Percentiles rank a stretch among this genome's conserved stretches.
Evolutionary conservation across 2,888 invertebrate species (phyloP).

Genomic region (Phrixothrix hirtus): DNA sequence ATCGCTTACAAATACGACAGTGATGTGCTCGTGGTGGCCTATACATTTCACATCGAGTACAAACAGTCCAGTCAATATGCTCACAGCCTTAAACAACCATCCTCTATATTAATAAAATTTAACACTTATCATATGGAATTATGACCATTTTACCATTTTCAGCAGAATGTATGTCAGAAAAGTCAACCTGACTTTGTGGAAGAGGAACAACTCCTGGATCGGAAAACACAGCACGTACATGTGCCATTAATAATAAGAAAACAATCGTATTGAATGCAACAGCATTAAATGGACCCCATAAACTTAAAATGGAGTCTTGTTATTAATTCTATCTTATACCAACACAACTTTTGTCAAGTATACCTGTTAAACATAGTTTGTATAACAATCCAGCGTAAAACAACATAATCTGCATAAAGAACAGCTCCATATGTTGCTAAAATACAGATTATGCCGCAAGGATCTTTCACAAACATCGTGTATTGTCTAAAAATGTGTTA

Average conservation of each 20-base stretch:
- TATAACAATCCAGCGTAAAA: conserved; percentile 79
- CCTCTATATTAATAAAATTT: no score
- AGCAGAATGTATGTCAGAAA: conserved; percentile 76
- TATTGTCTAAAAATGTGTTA: no score
- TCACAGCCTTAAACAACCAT: conserved; percentile 57
- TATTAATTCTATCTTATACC: no score
- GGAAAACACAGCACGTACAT: conserved; percentile 83
- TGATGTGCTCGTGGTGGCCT: conserved; percentile 85
- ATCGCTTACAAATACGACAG: conserved; percentile 83
- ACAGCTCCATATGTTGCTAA: conserved; percentile 78
- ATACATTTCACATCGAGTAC: conserved; percentile 79
- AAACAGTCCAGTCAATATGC: conserved; percentile 76
- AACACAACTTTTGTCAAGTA: no score
- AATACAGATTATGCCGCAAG: conserved; percentile 83
- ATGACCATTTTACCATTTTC: conserved; percentile 50
- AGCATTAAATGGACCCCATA: conserved; percentile 82
- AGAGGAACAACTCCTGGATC: conserved; percentile 88
- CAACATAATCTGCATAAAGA: conserved; percentile 86
- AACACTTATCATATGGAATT: not conserved
- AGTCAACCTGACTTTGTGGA: conserved; percentile 72
- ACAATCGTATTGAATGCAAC: conserved; percentile 78
- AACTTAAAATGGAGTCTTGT: no score
- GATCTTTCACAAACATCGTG: conserved; percentile 69
- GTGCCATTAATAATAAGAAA: conserved; percentile 74
- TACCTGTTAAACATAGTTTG: conserved; percentile 82